phyloP scores from a whole-genome alignment of 2,113 vertebrate species.

The Thermophis baileyi region DNA sequence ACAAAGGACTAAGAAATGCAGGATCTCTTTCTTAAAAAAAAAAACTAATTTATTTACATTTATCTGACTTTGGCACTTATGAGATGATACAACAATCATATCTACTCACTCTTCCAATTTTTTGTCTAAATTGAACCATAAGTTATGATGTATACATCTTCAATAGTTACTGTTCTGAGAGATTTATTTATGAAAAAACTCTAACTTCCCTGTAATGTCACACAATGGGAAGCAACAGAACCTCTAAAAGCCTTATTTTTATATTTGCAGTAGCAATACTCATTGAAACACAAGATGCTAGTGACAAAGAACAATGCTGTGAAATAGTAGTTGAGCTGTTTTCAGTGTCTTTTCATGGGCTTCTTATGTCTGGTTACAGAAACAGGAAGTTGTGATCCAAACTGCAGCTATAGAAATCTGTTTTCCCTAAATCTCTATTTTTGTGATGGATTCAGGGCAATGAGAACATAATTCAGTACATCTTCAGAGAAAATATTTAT shows the following conservation, averaged over 20 bases:
- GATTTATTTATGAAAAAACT: neutral
- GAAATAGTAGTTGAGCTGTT: neutral
- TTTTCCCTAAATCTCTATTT: neutral
- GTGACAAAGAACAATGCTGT: neutral
- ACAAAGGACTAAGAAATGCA: neutral
- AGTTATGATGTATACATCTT: neutral
- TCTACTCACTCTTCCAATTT: neutral
- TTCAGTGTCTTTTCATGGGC: neutral
- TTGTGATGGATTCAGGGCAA: neutral
- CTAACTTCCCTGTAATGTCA: neutral
- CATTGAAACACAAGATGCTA: neutral
- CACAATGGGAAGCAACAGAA: neutral
- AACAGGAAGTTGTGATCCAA: neutral
- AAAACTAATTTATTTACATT: neutral
- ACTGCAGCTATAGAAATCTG: neutral
- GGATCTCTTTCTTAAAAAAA: neutral
- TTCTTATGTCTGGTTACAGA: neutral
- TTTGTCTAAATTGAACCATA: neutral
- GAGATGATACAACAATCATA: neutral
- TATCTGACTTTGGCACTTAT: neutral
- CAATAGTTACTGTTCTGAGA: neutral
- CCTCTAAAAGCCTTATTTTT: neutral
- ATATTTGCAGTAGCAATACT: neutral
- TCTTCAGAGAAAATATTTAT: neutral
- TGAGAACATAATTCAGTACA: neutral